A percentile compares a stretch with the other conserved stretches of the same genome.
phyloP scores from a whole-genome alignment of 2,113 vertebrate species.

The Ardeotis arabs region DNA sequence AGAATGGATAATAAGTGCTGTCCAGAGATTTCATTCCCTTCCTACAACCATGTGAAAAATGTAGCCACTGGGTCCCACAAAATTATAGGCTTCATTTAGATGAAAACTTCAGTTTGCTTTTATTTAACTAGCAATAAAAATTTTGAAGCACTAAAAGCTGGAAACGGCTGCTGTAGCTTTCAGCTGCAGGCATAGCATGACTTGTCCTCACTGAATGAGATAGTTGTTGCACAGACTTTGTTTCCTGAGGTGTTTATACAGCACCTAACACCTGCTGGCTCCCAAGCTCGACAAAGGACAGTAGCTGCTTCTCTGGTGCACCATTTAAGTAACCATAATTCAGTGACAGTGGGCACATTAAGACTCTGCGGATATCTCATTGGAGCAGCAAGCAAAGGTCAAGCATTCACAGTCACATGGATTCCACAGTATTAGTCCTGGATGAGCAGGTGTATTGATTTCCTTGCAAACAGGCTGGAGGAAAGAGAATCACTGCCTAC shows the following conservation, averaged over 20 bases:
- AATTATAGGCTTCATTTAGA: constrained; percentile 38
- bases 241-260: neutral
- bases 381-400: neutral
- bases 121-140: constrained; percentile 52
- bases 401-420: rapidly evolving
- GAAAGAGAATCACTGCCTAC: neutral
- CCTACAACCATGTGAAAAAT: constrained; percentile 26
- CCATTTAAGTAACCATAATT: neutral
- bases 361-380: rapidly evolving
- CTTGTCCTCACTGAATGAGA: neutral
- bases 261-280: neutral
- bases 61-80: neutral
- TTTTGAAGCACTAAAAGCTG: neutral
- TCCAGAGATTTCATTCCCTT: constrained; percentile 37
- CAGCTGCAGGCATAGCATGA: neutral
- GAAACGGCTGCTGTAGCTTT: neutral
- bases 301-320: neutral
- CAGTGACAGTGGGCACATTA: neutral
- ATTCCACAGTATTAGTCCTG: neutral
- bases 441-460: neutral
- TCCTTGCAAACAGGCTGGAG: neutral
- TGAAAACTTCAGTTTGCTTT: constrained; percentile 38
- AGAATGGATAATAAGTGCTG: constrained; percentile 45
- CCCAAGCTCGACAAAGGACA: neutral
- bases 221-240: neutral